Percentiles rank a stretch among this genome's conserved stretches.
phyloP scores from a whole-genome alignment of 2,113 vertebrate genomes.

The Tinamus guttatus region DNA sequence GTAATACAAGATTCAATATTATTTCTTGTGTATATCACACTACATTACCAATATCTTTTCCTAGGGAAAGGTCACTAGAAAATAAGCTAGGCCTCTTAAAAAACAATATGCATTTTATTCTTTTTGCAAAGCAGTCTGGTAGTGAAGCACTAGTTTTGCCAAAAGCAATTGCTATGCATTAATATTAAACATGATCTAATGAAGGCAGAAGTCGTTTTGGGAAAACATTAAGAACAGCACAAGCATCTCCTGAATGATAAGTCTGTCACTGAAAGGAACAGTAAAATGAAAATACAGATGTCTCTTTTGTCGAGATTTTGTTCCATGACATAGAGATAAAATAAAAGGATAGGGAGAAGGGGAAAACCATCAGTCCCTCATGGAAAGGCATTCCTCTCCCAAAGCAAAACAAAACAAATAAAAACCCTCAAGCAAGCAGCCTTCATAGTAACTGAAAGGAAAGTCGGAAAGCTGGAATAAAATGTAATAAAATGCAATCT shows the following conservation, averaged over 20 bases:
- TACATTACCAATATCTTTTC: neutral
- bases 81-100: slow-evolving; percentile 12
- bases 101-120: slow-evolving; percentile 11
- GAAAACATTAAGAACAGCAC: slow-evolving; percentile 66
- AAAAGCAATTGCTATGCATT: slow-evolving; percentile 73
- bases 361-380: neutral
- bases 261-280: slow-evolving; percentile 50
- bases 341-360: neutral
- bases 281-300: slow-evolving; percentile 35
- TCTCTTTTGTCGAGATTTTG: slow-evolving; percentile 16
- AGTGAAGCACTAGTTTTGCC: slow-evolving; percentile 66
- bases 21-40: neutral
- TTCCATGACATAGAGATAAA: neutral
- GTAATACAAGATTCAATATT: slow-evolving; percentile 42
- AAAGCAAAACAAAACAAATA: neutral
- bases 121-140: slow-evolving; percentile 39
- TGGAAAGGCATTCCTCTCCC: neutral
- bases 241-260: slow-evolving; percentile 69
- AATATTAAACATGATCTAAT: slow-evolving; percentile 75
- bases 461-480: neutral
- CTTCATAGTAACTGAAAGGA: neutral
- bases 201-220: slow-evolving; percentile 74
- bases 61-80: slow-evolving; percentile 20
- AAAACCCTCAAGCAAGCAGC: neutral
- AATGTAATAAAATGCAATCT: neutral